Percentiles rank a stretch among this genome's conserved stretches.
These are phyloP conservation scores for Zeuzera pyrina DNA, from an alignment of 2,888 invertebrate genomes.

Conservation along the genomic window DNA sequence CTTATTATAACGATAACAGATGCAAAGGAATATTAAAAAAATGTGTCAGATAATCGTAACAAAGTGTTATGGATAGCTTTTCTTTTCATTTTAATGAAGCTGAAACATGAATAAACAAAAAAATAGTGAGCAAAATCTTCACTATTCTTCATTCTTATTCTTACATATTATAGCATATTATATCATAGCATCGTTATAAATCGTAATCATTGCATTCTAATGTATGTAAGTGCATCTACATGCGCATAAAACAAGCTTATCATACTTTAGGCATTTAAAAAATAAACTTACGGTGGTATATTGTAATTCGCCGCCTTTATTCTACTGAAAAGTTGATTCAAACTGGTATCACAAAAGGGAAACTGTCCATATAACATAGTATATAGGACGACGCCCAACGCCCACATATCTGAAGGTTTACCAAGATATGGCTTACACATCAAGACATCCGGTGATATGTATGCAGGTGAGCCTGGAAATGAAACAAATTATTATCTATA, in stretches of 20 bases:
- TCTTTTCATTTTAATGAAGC: too few species aligned
- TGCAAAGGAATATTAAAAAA: too few species aligned
- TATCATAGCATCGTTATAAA: too few species aligned
- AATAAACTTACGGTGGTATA: constrained; percentile 77
- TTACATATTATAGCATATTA: too few species aligned
- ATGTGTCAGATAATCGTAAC: too few species aligned
- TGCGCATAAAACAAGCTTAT: background rate
- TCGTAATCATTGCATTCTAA: too few species aligned
- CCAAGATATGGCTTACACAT: constrained; percentile 83
- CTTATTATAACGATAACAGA: too few species aligned
- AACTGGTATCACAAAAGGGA: constrained; percentile 84
- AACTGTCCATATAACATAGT: constrained; percentile 88
- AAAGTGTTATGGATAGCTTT: too few species aligned
- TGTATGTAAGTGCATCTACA: too few species aligned
- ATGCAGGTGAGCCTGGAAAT: constrained; percentile 78
- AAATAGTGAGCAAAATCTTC: too few species aligned
- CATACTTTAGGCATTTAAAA: constrained; percentile 1
- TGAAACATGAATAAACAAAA: too few species aligned
- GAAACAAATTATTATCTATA: background rate
- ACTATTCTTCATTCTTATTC: too few species aligned
- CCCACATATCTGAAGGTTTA: constrained; percentile 90
- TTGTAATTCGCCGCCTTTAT: constrained; percentile 83
- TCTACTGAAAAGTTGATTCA: constrained; percentile 81
- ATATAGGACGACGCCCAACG: constrained; percentile 82
- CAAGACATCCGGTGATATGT: constrained; percentile 86